These are phyloP conservation scores for Choloepus hoffmanni DNA, from an alignment of 2,113 vertebrate species.

Conservation along the genomic window DNA sequence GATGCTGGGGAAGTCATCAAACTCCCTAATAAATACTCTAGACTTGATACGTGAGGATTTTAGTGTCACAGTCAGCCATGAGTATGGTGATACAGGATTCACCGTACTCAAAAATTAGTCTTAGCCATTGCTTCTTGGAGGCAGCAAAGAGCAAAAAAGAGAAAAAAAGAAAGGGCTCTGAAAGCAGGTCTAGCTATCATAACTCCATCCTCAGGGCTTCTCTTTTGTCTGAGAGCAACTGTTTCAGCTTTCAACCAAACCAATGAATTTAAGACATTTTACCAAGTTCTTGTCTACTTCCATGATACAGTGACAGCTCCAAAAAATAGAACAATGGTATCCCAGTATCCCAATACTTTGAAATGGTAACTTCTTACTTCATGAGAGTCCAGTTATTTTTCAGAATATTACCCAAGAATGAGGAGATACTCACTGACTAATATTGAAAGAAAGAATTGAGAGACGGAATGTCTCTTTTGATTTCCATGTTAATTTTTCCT, in stretches of 20 bases:
- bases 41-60: background rate
- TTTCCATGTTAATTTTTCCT: background rate
- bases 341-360: background rate
- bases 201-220: background rate
- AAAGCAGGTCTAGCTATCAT: background rate
- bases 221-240: background rate
- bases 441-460: background rate
- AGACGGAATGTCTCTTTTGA: background rate
- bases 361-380: background rate
- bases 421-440: background rate
- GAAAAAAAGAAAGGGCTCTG: background rate
- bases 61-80: background rate
- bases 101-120: background rate
- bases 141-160: background rate
- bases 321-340: background rate
- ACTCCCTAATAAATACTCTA: background rate
- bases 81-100: background rate
- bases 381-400: background rate
- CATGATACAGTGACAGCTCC: background rate
- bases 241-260: background rate
- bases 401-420: background rate
- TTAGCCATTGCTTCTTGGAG: background rate
- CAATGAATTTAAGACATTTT: background rate
- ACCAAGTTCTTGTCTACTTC: background rate
- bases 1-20: background rate